phyloP scores from a whole-genome alignment of 2,113 vertebrate species.

The Acrocephalus arundinaceus region DNA sequence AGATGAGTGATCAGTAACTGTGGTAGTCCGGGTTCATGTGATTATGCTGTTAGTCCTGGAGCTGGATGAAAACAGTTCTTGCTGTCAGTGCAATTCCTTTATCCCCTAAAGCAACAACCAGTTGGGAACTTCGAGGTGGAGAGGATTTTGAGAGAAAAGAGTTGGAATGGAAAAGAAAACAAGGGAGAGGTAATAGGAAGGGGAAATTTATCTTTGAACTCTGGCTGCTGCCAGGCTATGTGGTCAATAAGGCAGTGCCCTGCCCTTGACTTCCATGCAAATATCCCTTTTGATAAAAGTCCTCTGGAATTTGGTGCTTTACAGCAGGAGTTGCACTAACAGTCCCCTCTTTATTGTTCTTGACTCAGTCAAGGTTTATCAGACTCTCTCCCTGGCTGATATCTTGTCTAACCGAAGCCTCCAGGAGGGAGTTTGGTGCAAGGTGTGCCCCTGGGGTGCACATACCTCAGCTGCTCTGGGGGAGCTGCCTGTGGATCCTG shows the following conservation, averaged over 20 bases:
- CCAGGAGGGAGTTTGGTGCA: background rate
- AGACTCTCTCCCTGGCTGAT: background rate
- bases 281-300: background rate
- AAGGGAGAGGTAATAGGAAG: background rate
- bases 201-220: background rate
- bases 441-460: background rate
- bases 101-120: rapidly evolving
- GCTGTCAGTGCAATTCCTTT: background rate
- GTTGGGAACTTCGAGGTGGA: background rate
- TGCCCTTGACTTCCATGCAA: background rate
- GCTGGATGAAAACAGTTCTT: background rate
- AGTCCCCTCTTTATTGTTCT: background rate
- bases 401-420: background rate
- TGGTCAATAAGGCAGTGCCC: background rate
- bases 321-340: background rate
- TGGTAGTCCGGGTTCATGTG: background rate
- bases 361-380: background rate
- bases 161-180: background rate
- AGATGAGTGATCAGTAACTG: background rate
- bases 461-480: background rate
- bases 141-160: background rate
- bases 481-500: background rate
- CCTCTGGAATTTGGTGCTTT: background rate
- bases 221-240: background rate
- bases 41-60: background rate